Conservation (phyloP, 2,113 vertebrate species). For the Ictalurus furcatus region DNA sequence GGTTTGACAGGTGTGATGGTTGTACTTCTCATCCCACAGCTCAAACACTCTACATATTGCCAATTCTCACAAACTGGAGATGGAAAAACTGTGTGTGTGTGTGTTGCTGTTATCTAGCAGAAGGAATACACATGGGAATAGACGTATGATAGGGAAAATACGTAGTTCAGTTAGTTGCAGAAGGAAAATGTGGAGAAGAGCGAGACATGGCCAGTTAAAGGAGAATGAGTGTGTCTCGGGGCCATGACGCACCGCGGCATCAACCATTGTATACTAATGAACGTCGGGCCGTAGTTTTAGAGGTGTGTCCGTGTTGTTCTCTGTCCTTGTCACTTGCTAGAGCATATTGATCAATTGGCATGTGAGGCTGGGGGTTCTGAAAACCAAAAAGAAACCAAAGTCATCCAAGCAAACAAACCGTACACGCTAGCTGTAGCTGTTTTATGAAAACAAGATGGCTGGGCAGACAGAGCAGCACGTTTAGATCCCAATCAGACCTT, state of each 20-base stretch:
- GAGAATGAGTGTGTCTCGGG: background rate
- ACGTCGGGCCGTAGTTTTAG: background rate
- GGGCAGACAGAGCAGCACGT: background rate
- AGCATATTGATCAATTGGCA: background rate
- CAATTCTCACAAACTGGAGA: background rate
- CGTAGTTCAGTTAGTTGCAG: background rate
- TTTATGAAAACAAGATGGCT: conserved; percentile 3
- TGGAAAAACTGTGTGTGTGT: background rate
- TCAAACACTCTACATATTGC: background rate
- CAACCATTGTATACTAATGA: background rate
- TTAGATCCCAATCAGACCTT: background rate
- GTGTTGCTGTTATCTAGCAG: background rate
- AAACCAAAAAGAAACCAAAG: background rate
- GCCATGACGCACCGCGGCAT: background rate
- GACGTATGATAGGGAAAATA: background rate
- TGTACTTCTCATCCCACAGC: background rate
- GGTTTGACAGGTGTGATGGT: background rate
- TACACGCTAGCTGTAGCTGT: background rate
- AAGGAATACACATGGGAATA: background rate
- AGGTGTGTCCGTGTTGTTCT: background rate
- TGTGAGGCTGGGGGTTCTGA: too few relatives aligned
- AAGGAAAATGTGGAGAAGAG: background rate
- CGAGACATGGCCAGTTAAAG: background rate
- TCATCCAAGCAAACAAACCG: too few relatives aligned
- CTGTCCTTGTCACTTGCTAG: background rate